A percentile compares a stretch with the other conserved stretches of the same genome.
Evolutionary conservation across 2,888 invertebrate species (phyloP).

Genomic region (Megalurothrips usitatus): DNA sequence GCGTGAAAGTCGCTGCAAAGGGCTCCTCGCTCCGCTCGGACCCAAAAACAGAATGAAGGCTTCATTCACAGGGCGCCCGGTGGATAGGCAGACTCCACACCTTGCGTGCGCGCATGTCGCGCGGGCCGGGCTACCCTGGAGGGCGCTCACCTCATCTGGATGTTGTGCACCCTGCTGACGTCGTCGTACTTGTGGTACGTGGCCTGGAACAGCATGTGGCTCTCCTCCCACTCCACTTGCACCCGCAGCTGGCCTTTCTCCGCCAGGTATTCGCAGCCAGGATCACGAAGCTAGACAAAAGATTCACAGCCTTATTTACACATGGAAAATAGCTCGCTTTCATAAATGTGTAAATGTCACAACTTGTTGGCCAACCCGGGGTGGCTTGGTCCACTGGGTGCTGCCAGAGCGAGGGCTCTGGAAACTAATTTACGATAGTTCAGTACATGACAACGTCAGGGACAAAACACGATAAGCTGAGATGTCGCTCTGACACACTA

Average conservation of each 20-base stretch:
- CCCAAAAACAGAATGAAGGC: too few relatives aligned
- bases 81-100: too few relatives aligned
- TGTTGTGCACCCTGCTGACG: slow-evolving; percentile 71
- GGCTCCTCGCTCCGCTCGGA: too few relatives aligned
- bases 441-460: background rate
- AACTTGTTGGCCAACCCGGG: background rate
- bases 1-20: too few relatives aligned
- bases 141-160: slow-evolving; percentile 68
- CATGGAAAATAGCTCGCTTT: too few relatives aligned
- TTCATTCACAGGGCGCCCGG: too few relatives aligned
- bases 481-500: background rate
- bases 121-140: too few relatives aligned
- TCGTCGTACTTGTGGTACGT: slow-evolving; percentile 81
- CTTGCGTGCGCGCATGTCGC: too few relatives aligned
- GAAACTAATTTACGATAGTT: background rate
- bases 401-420: background rate
- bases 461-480: background rate
- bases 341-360: background rate
- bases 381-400: background rate
- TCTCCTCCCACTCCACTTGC: slow-evolving; percentile 78
- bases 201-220: slow-evolving; percentile 72
- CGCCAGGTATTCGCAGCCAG: slow-evolving; percentile 65
- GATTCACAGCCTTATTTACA: too few relatives aligned
- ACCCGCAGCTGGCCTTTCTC: slow-evolving; percentile 68
- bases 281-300: slow-evolving; percentile 53